phyloP scores from a whole-genome alignment of 2,797 vertebrate species.

The Poeciliopsis gracilis region DNA sequence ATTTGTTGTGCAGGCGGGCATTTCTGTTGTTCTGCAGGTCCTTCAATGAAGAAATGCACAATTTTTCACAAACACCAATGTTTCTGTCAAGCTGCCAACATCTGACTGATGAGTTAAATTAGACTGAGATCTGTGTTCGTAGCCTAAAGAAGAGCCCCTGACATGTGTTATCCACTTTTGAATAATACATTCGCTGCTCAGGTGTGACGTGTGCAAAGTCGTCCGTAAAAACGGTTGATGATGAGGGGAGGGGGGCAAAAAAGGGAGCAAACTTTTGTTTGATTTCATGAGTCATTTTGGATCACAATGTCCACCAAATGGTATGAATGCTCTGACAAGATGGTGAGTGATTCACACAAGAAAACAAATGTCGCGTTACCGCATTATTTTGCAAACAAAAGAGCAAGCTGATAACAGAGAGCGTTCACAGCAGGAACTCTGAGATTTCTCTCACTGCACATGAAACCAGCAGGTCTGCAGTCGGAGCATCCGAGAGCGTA shows the following conservation, averaged over 20 bases:
- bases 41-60: conserved; percentile 16
- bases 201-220: not conserved
- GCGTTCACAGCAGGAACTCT: not conserved
- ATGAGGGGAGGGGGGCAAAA: too few species aligned
- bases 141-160: conserved; percentile 17
- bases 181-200: not conserved
- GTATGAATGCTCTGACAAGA: not conserved
- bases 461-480: not conserved
- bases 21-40: conserved; percentile 20
- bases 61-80: conserved; percentile 15
- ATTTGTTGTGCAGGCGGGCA: conserved; percentile 33
- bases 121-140: conserved; percentile 20
- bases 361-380: not conserved
- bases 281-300: not conserved
- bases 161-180: not conserved
- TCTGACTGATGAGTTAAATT: conserved; percentile 61
- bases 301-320: not conserved
- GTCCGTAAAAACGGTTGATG: not conserved
- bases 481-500: not conserved
- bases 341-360: not conserved
- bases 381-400: not conserved
- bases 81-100: conserved; percentile 15
- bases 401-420: not conserved
- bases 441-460: not conserved
- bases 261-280: not conserved